Evolutionary conservation across 2,888 invertebrate species (phyloP), one percentile per base, ranked within the genome.

Genomic region (Caradrina clavipalpis): DNA sequence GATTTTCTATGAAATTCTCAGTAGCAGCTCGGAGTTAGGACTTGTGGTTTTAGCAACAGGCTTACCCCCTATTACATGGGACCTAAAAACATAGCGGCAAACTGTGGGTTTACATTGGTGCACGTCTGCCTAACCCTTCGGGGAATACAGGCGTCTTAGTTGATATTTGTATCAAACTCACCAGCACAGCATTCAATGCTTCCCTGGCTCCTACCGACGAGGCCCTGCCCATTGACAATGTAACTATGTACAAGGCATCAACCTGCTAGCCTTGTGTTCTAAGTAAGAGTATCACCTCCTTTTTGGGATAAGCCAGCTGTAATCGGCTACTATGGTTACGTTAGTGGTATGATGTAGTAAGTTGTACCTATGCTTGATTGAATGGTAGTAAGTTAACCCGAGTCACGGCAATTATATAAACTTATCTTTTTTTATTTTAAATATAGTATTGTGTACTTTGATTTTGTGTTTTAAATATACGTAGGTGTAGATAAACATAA

Each of bases 261-360:
- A 53, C 65, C 54, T 39, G 49, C 13, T 68, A 45, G 50, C 54
- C 55, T 75, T 75, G 55, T 55, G 45, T 67, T 75, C 31, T 67
- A 55, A 49, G 47, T 62, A 74, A 58, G 26, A 55, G 26, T 26
- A 68, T 50, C 47, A 69, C 19, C 69, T 56, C 55, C 47, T 60
- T 56, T 73, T 60, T 56, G 39, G 39, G 31, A 47, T 58, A 42
- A 55, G 39, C 68, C 69, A 50, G 50, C 50, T 73, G 55, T 68
- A 31, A 60, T 51, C n/a, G 13, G 2, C 13, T 35, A 58, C 47
- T 31, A 57, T 49, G 0, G n/a, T 54, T 5, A 42, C 10, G 21
- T 11, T 42, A 17, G 31, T 21, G 13, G 2, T 15, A 10, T 13
- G 13, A 55, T 26, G 17, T 19, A 19, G 7, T 21, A 15, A 50